Conservation (phyloP, 2,888 invertebrate species). For the Agrochola lota region DNA sequence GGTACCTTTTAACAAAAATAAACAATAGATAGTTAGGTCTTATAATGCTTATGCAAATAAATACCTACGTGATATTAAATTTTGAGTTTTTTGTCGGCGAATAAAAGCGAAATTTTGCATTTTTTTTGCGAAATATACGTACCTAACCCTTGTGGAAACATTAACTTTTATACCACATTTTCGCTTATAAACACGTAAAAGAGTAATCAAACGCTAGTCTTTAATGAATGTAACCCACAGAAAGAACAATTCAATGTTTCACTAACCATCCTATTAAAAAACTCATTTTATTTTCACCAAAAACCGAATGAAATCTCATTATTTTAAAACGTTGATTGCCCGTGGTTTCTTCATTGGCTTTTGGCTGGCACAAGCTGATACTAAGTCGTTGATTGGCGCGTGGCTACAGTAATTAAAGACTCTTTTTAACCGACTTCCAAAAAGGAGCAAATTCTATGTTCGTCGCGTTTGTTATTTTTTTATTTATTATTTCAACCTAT, state of each 20-base stretch:
- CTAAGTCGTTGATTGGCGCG: slow-evolving; percentile 21
- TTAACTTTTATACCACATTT: neutral
- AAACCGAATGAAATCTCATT: slow-evolving; percentile 11
- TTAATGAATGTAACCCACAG: neutral
- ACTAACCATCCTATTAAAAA: slow-evolving; percentile 18
- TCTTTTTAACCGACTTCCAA: neutral
- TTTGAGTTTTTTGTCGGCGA: too few relatives aligned
- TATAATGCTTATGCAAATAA: too few relatives aligned
- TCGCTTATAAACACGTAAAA: neutral
- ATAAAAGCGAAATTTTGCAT: too few relatives aligned
- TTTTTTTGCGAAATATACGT: too few relatives aligned
- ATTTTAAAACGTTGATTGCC: slow-evolving; percentile 29
- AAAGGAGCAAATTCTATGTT: too few relatives aligned
- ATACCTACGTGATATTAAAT: too few relatives aligned
- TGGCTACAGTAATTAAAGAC: slow-evolving; percentile 35
- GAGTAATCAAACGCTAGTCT: neutral
- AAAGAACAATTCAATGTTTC: neutral
- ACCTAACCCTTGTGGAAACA: too few relatives aligned
- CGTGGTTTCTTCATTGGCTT: slow-evolving; percentile 2
- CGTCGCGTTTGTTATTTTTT: too few relatives aligned
- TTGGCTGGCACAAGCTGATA: slow-evolving; percentile 48
- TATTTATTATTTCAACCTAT: too few relatives aligned
- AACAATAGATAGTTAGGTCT: too few relatives aligned
- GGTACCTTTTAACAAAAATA: too few relatives aligned
- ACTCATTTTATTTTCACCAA: neutral